A percentile compares a stretch with the other conserved stretches of the same genome.
Evolutionary conservation across 2,113 vertebrate genomes (phyloP).

Genomic region (Cyanoramphus novaezelandiae): DNA sequence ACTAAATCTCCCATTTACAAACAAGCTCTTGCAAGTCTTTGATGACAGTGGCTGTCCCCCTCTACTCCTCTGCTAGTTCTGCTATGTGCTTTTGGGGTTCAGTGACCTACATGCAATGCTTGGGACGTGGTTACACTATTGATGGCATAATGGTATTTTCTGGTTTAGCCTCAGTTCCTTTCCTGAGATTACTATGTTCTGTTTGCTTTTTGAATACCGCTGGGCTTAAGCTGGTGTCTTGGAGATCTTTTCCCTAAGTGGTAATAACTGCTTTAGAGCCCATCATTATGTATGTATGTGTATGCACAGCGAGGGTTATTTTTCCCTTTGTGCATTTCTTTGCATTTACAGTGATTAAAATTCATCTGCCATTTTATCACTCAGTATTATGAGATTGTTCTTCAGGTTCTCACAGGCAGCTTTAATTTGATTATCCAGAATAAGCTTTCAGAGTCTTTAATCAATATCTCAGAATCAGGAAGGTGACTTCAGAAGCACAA

Average conservation of each 20-base stretch:
- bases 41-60: neutral
- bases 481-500: neutral
- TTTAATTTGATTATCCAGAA: slow-evolving; percentile 19
- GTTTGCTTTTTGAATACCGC: neutral
- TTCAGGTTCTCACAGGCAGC: neutral
- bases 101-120: neutral
- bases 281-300: neutral
- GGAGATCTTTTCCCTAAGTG: neutral
- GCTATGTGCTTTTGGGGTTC: neutral
- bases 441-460: slow-evolving; percentile 16
- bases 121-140: neutral
- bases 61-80: neutral
- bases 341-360: slow-evolving; percentile 25
- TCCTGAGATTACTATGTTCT: neutral
- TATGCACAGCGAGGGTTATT: neutral
- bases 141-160: neutral
- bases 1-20: neutral
- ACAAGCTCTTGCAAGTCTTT: neutral
- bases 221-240: neutral
- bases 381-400: slow-evolving; percentile 15
- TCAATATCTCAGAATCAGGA: slow-evolving; percentile 5
- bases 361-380: neutral
- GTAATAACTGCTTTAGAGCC: neutral
- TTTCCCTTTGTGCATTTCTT: slow-evolving; percentile 5
- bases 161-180: neutral